Conservation (phyloP, 2,113 vertebrate species). For the Sebastes fasciatus region DNA sequence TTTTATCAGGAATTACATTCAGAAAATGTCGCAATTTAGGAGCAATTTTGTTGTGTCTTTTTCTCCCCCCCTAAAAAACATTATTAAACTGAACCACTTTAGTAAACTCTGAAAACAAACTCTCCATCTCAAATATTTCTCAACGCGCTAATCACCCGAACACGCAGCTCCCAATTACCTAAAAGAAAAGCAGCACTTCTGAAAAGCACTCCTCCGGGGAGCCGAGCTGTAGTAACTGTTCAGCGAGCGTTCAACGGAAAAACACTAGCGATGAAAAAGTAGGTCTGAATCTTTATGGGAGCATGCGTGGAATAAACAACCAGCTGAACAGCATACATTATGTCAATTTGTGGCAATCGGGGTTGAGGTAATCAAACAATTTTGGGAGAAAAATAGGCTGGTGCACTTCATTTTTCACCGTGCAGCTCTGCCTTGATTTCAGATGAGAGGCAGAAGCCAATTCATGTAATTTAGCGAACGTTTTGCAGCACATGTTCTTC, state of each 20-base stretch:
- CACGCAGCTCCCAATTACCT: conserved; percentile 49
- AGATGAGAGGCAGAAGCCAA: conserved; percentile 60
- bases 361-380: conserved; percentile 49
- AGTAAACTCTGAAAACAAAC: conserved; percentile 24
- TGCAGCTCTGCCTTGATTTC: conserved; percentile 45
- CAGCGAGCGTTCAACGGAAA: conserved; percentile 9
- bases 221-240: conserved; percentile 25
- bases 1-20: not conserved
- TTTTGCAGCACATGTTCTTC: conserved; percentile 67
- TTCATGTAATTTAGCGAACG: conserved; percentile 64
- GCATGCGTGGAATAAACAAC: not conserved
- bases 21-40: not conserved
- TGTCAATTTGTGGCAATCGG: conserved; percentile 60
- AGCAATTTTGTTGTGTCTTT: not conserved
- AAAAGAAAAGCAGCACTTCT: conserved; percentile 42
- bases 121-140: conserved; percentile 36
- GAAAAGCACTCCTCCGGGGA: conserved; percentile 36
- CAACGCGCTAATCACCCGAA: conserved; percentile 40
- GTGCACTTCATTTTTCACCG: conserved; percentile 26
- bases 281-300: conserved; percentile 35
- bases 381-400: conserved; percentile 32
- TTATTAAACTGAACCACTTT: conserved; percentile 29
- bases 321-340: conserved; percentile 47
- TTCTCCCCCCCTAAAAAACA: not conserved
- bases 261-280: conserved; percentile 22